Percentiles rank a stretch among this genome's conserved stretches.
phyloP scores from a whole-genome alignment of 2,888 invertebrate genomes.

The Malthinus seriepunctatus region DNA sequence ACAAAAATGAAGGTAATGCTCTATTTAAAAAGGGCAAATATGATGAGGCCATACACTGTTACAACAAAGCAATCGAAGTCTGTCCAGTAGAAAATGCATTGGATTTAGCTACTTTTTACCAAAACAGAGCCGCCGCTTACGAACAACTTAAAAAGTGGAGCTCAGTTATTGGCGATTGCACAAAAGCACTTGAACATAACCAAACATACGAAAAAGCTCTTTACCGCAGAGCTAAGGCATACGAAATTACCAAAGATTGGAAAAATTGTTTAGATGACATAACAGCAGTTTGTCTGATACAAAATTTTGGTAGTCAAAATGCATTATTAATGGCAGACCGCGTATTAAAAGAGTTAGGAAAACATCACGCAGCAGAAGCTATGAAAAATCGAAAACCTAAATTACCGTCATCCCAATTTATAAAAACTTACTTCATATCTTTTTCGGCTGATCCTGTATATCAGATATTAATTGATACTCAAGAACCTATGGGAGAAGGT shows the following conservation, averaged over 20 bases:
- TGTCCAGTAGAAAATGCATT: constrained; percentile 75
- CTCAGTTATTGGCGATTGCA: constrained; percentile 85
- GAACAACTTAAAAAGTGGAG: constrained; percentile 87
- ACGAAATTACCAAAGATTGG: constrained; percentile 79
- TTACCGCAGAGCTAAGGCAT: constrained; percentile 78
- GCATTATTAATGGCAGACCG: constrained; percentile 85
- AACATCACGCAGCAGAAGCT: constrained; percentile 74
- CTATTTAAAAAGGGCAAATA: constrained; percentile 85
- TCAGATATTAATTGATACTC: constrained; percentile 54
- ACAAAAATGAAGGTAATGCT: constrained; percentile 88
- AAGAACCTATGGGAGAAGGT: constrained; percentile 51
- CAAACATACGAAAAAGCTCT: constrained; percentile 88
- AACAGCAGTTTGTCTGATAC: constrained; percentile 89
- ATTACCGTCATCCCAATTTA: constrained; percentile 84
- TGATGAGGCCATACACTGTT: constrained; percentile 86
- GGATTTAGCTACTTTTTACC: constrained; percentile 89
- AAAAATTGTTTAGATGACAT: constrained; percentile 87
- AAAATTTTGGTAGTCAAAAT: constrained; percentile 81
- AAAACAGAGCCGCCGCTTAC: constrained; percentile 94
- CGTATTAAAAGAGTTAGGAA: constrained; percentile 82
- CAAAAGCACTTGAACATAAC: constrained; percentile 81
- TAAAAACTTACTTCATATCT: constrained; percentile 84
- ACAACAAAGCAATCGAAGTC: constrained; percentile 90
- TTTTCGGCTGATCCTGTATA: constrained; percentile 86
- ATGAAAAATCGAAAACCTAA: constrained; percentile 69